Conservation (phyloP, 2,797 vertebrate genomes). For the Meda fulgida region DNA sequence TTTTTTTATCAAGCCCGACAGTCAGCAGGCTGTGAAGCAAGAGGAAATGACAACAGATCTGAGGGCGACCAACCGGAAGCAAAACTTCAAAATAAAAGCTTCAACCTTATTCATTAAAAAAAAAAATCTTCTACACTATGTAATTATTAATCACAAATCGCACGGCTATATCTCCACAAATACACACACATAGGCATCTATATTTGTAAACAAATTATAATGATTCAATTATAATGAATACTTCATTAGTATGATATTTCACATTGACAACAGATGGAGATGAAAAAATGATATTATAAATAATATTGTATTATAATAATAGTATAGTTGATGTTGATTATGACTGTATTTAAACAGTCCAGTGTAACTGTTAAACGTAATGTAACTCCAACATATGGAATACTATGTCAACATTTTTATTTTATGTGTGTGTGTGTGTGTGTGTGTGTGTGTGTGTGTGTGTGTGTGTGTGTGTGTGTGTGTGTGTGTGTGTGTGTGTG, state of each 20-base stretch:
- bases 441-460: too few species aligned
- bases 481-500: too few species aligned
- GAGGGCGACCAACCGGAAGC: background rate
- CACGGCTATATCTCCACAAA: background rate
- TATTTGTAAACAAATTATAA: background rate
- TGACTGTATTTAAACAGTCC: too few species aligned
- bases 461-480: too few species aligned
- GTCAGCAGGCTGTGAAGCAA: slow-evolving; percentile 14
- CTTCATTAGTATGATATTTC: background rate
- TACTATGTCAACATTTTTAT: too few species aligned
- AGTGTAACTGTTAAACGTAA: too few species aligned
- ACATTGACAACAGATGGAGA: too few species aligned
- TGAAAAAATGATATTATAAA: background rate
- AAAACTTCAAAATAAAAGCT: slow-evolving; percentile 40
- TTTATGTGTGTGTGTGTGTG: too few species aligned
- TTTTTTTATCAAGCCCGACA: slow-evolving; percentile 27
- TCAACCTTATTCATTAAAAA: background rate
- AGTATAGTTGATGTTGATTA: too few species aligned
- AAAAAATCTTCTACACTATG: background rate
- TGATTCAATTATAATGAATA: background rate
- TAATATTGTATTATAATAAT: too few species aligned
- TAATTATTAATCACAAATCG: background rate
- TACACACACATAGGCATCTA: background rate
- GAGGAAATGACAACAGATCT: background rate
- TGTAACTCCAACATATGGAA: too few species aligned